A percentile compares a stretch with the other conserved stretches of the same genome.
These are phyloP conservation scores for Dallia pectoralis DNA, from an alignment of 2,797 vertebrate species.

Conservation along the genomic window DNA sequence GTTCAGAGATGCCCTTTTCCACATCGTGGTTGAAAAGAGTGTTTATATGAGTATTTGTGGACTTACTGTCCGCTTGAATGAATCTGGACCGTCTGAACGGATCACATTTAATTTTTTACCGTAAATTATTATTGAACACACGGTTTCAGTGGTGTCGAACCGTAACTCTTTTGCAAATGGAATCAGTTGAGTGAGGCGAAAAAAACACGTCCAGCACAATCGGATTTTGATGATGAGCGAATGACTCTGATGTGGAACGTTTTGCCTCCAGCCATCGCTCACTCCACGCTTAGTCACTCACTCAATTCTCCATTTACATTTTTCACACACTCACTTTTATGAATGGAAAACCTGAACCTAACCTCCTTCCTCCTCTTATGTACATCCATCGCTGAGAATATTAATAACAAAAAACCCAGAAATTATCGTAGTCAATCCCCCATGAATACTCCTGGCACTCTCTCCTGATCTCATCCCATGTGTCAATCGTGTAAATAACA, in stretches of 20 bases:
- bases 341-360: background rate
- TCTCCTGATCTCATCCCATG: background rate
- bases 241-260: background rate
- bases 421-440: too few species aligned
- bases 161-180: too few species aligned
- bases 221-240: background rate
- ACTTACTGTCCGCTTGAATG: too few species aligned
- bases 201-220: background rate
- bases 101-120: too few species aligned
- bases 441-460: too few species aligned
- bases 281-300: background rate
- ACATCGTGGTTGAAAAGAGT: too few species aligned
- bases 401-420: background rate
- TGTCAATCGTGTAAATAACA: background rate
- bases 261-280: background rate
- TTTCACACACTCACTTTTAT: background rate
- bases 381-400: background rate
- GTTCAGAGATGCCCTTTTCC: too few species aligned
- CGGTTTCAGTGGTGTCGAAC: too few species aligned
- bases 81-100: too few species aligned
- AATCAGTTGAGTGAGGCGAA: too few species aligned
- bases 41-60: too few species aligned
- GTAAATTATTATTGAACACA: too few species aligned
- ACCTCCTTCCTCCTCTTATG: background rate
- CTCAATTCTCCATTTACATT: background rate